Evolutionary conservation across 2,797 vertebrate genomes (phyloP).

Genomic region (Uromys caudimaculatus): DNA sequence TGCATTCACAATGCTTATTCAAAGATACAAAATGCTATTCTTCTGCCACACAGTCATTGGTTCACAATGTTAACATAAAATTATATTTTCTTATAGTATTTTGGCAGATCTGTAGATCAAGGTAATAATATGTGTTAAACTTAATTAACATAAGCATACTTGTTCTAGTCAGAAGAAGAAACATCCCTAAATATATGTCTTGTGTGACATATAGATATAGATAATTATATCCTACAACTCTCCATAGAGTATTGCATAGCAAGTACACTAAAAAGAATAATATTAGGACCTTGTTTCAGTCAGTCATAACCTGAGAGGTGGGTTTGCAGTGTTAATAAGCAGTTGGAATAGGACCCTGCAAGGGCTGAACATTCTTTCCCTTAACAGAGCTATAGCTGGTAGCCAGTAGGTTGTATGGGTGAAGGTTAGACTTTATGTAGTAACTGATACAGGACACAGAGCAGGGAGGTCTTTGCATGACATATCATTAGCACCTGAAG

Average conservation of each 20-base stretch:
- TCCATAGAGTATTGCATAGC: not conserved
- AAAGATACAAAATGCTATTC: not conserved
- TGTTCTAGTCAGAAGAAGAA: not conserved
- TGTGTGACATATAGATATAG: not conserved
- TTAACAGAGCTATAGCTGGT: not conserved
- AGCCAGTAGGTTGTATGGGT: conserved; percentile 14
- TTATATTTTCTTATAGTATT: not conserved
- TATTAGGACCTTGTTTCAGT: not conserved
- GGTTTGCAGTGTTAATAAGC: not conserved
- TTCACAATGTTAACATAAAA: not conserved
- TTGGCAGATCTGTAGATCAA: not conserved
- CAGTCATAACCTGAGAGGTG: not conserved
- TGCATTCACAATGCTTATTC: not conserved
- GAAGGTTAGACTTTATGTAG: conserved; percentile 66
- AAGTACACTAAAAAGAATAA: not conserved
- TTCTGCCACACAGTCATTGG: not conserved
- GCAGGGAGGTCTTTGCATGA: conserved; percentile 62
- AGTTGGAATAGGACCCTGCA: not conserved
- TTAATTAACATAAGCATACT: not conserved
- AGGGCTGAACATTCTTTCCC: not conserved
- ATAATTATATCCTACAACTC: not conserved
- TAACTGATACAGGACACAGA: conserved; percentile 66
- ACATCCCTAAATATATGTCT: not conserved
- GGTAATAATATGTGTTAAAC: not conserved
- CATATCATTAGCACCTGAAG: conserved; percentile 82